Evolutionary conservation across 2,797 vertebrate genomes (phyloP).

Genomic region (Gadopsis marmoratus): DNA sequence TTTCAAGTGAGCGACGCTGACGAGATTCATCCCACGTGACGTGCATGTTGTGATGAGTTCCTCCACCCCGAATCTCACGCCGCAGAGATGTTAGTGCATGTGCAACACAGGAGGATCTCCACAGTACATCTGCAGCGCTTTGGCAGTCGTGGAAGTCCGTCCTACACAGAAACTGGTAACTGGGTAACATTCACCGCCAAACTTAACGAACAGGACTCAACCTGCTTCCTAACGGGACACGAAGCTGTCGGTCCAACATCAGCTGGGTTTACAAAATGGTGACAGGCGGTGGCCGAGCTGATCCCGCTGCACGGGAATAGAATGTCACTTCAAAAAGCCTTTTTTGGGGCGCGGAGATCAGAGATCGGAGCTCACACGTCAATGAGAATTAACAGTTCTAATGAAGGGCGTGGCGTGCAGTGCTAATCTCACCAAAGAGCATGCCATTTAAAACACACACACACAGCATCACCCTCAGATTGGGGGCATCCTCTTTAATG

Average conservation of each 20-base stretch:
- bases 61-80: too few species aligned
- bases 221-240: not conserved
- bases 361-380: slow-evolving; percentile 2
- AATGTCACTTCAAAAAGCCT: not conserved
- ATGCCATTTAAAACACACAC: slow-evolving; percentile 5
- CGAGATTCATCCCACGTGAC: too few species aligned
- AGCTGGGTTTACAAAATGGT: too few species aligned
- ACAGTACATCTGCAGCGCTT: too few species aligned
- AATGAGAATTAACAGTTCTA: slow-evolving; percentile 18
- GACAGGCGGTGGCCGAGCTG: not conserved
- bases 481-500: not conserved
- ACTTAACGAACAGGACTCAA: not conserved
- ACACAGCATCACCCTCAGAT: not conserved
- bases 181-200: not conserved
- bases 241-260: too few species aligned
- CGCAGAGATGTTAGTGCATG: too few species aligned
- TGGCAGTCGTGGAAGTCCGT: too few species aligned
- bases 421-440: slow-evolving; percentile 45
- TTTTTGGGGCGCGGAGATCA: slow-evolving; percentile 11
- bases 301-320: not conserved
- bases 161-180: not conserved
- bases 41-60: too few species aligned
- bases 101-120: too few species aligned
- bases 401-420: slow-evolving; percentile 18
- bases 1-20: too few species aligned